phyloP scores from a whole-genome alignment of 2,888 invertebrate species.

The Athalia rosae region DNA sequence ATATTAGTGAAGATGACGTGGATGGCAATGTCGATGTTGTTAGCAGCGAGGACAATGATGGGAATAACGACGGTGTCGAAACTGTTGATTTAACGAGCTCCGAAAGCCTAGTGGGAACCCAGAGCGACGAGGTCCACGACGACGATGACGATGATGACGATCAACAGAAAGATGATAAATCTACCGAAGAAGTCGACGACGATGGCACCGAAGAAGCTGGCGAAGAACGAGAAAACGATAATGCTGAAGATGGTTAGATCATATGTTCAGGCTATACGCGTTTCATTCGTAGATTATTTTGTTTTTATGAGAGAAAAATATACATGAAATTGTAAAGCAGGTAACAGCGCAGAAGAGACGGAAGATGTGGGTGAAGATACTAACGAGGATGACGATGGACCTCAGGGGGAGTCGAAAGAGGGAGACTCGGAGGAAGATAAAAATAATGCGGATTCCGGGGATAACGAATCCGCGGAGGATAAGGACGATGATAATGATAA shows the following conservation, averaged over 20 bases:
- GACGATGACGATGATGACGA: conserved; percentile 49
- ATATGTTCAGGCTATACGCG: not conserved
- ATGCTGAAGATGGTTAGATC: conserved; percentile 52
- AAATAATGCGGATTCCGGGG: conserved; percentile 57
- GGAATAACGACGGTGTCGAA: conserved; percentile 51
- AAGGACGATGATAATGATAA: conserved; percentile 60
- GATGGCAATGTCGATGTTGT: conserved; percentile 47
- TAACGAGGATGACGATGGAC: conserved; percentile 41
- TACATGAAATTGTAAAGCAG: conserved; percentile 44
- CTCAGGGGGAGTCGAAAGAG: conserved; percentile 3
- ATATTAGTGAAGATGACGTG: conserved; percentile 48
- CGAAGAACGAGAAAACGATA: conserved; percentile 61
- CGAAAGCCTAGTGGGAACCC: conserved; percentile 46
- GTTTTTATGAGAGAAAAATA: not conserved
- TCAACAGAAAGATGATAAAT: conserved; percentile 52
- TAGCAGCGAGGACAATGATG: conserved; percentile 51
- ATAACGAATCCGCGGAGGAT: conserved; percentile 51
- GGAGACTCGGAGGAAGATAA: conserved; percentile 50
- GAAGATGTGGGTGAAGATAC: conserved; percentile 42
- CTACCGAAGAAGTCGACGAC: conserved; percentile 54
- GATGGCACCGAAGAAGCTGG: conserved; percentile 55
- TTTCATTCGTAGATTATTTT: not conserved
- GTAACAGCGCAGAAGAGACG: conserved; percentile 49
- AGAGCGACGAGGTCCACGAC: conserved; percentile 48
- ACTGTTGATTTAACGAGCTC: conserved; percentile 50